Evolutionary conservation across 2,888 invertebrate species (phyloP), one percentile per base, ranked within the genome.

Genomic region (Lordiphosa andalusiaca): DNA sequence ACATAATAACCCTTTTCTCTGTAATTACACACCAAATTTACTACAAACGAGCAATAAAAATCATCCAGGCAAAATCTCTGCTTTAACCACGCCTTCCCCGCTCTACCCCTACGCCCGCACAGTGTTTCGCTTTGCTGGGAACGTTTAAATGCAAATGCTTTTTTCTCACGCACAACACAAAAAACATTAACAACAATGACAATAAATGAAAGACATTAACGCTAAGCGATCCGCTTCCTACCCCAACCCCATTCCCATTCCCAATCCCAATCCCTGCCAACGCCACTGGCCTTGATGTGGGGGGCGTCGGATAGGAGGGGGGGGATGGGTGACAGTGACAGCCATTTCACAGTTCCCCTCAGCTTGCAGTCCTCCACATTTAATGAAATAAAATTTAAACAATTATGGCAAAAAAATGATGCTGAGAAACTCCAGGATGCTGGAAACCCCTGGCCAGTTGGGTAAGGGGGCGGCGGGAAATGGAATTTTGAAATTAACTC

Each of bases 1-100:
- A 57, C 60, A 54, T 75, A 65, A 72, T 62, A 76, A 83, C 61
- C 81, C 73, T 73, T 60, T 59, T 61, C 56, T 37, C 66, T 54
- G 83, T 77, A 77, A 77, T 77, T 77, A 77, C 84, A 85, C 85
- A 77, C 83, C 72, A 78, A 77, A 77, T 77, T 77, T 77, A 80
- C 85, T 74, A 77, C 85, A 77, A 77, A 77, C 76, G 76, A 83
- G 76, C 80, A 83, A 77, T 77, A 83, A 77, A 83, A 77, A 85
- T 85, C 85, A 77, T 83, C 85, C 60, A 68, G 68, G 76, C 85
- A 85, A 85, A 84, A 77, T 77, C 85, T 77, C 60, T 67, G 68
- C 50, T 12, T n/a, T 42, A 41, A 9, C 23, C 7, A n/a, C 16
- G 5, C 35, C 23, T 7, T 12, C 40, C 16, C 6, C 25, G 6